Percentiles rank a stretch among this genome's conserved stretches.
phyloP scores from a whole-genome alignment of 2,888 invertebrate species.

The Nephrocerus scutellatus region DNA sequence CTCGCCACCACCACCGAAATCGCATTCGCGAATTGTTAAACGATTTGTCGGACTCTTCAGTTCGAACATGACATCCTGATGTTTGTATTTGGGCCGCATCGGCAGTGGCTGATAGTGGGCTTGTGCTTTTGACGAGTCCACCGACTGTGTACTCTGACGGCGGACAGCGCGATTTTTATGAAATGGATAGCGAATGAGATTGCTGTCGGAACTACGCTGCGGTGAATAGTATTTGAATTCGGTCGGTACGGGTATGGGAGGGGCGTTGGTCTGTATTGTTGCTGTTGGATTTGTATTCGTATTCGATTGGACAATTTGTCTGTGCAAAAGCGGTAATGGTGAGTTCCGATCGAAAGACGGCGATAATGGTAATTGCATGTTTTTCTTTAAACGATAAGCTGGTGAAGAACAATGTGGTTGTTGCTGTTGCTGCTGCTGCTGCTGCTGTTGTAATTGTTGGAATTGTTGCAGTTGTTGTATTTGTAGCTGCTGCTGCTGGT shows the following conservation, averaged over 20 bases:
- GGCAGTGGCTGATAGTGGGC: slow-evolving; percentile 43
- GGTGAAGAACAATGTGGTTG: slow-evolving; percentile 21
- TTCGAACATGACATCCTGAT: slow-evolving; percentile 45
- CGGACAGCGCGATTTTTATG: slow-evolving; percentile 44
- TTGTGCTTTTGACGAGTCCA: slow-evolving; percentile 42
- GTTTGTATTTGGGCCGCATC: slow-evolving; percentile 42
- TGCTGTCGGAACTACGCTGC: slow-evolving; percentile 40
- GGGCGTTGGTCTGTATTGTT: slow-evolving; percentile 39
- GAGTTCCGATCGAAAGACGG: slow-evolving; percentile 46
- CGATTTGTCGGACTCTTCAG: slow-evolving; percentile 46
- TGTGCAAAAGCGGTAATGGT: slow-evolving; percentile 45
- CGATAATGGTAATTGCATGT: slow-evolving; percentile 44
- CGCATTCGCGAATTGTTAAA: slow-evolving; percentile 46
- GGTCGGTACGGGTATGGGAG: slow-evolving; percentile 42
- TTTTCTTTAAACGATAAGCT: slow-evolving; percentile 40
- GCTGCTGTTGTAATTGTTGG: slow-evolving; percentile 28
- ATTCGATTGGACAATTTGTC: slow-evolving; percentile 28
- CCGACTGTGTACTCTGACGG: slow-evolving; percentile 44
- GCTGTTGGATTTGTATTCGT: slow-evolving; percentile 30
- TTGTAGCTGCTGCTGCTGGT: slow-evolving; percentile 42
- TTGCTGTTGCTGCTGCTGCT: slow-evolving; percentile 29
- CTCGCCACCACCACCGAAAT: slow-evolving; percentile 49
- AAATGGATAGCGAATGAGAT: slow-evolving; percentile 43
- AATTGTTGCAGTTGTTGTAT: slow-evolving; percentile 27
- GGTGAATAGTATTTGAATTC: slow-evolving; percentile 48